A percentile compares a stretch with the other conserved stretches of the same genome.
phyloP scores from a whole-genome alignment of 2,888 invertebrate species.

The Isotomurus palustris region DNA sequence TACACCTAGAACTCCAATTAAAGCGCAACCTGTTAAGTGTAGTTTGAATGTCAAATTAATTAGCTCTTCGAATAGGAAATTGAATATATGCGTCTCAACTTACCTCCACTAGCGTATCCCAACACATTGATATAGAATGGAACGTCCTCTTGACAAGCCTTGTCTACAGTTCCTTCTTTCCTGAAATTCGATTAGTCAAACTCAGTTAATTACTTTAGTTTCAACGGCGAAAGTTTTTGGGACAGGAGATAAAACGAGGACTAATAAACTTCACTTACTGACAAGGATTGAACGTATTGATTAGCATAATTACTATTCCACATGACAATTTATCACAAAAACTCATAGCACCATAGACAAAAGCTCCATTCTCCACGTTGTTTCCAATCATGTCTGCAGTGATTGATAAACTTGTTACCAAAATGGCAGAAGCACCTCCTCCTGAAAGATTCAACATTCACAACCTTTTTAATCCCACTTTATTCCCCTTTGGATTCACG shows the following conservation, averaged over 20 bases:
- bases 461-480: not conserved
- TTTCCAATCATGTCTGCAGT: conserved; percentile 84
- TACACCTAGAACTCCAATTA: conserved; percentile 31
- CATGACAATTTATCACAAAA: conserved; percentile 89
- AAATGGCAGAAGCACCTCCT: conserved; percentile 75
- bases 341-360: conserved; percentile 88
- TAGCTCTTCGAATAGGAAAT: not conserved
- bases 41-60: not conserved
- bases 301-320: conserved; percentile 67
- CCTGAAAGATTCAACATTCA: conserved; percentile 51
- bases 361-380: conserved; percentile 80
- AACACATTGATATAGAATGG: conserved; percentile 19
- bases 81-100: not conserved
- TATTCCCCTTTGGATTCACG: not conserved
- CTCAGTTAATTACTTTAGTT: too few species aligned
- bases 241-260: too few species aligned
- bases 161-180: conserved; percentile 22
- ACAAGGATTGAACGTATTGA: conserved; percentile 39
- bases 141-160: not conserved
- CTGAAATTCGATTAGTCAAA: not conserved
- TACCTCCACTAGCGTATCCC: conserved; percentile 39
- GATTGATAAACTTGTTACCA: conserved; percentile 81
- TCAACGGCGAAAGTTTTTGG: too few species aligned
- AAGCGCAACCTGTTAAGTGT: conserved; percentile 31
- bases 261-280: too few species aligned